A percentile compares a stretch with the other conserved stretches of the same genome.
Evolutionary conservation across 2,797 vertebrate species (phyloP).

Genomic region (Poecilia velifera): DNA sequence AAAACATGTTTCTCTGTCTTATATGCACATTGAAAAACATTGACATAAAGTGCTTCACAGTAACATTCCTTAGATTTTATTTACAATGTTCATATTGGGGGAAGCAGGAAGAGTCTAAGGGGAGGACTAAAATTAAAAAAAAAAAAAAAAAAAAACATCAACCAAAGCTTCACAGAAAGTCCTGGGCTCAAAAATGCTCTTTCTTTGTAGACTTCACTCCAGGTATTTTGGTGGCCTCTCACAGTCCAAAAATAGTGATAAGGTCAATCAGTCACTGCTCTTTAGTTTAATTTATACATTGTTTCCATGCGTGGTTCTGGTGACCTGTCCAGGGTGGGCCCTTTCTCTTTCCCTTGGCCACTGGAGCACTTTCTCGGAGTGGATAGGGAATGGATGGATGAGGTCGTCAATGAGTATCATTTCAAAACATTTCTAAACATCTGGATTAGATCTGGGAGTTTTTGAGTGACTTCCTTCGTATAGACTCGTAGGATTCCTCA

Average conservation of each 20-base stretch:
- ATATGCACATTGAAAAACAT: background rate
- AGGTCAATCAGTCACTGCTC: background rate
- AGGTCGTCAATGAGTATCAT: too few species aligned
- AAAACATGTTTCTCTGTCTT: background rate
- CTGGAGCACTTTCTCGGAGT: background rate
- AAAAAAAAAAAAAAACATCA: background rate
- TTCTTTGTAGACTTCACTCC: background rate
- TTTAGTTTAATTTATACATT: background rate
- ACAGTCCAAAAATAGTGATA: background rate
- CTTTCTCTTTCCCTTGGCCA: background rate
- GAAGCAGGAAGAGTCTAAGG: background rate
- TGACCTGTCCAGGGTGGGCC: background rate
- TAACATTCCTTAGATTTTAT: background rate
- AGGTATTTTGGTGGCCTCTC: background rate
- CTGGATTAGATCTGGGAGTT: slow-evolving; percentile 69
- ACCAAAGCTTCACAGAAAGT: background rate
- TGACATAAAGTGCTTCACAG: slow-evolving; percentile 15
- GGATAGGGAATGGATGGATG: background rate
- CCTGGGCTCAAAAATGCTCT: background rate
- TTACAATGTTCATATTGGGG: background rate
- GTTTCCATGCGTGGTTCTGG: background rate
- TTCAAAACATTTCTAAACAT: background rate
- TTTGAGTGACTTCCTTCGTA: slow-evolving; percentile 75
- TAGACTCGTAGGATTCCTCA: slow-evolving; percentile 76
- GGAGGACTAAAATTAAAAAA: background rate